These are phyloP conservation scores for Sus scrofa DNA, from an alignment of 2,113 vertebrate genomes.

Conservation along the genomic window DNA sequence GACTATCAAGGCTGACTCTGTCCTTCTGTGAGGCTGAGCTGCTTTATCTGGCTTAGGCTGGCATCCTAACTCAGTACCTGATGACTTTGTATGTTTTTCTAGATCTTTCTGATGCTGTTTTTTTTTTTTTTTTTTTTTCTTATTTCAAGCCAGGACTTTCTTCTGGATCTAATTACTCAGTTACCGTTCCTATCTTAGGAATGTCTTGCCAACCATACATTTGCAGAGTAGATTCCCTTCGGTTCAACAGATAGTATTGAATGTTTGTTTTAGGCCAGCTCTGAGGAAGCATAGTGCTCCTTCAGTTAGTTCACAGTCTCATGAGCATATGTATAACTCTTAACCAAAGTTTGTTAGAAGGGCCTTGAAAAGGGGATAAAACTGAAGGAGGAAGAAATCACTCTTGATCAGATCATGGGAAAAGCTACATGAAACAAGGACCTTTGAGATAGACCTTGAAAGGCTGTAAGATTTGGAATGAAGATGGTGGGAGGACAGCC, in stretches of 20 bases:
- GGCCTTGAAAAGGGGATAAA: neutral
- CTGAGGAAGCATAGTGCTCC: neutral
- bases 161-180: neutral
- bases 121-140: neutral
- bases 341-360: constrained; percentile 19
- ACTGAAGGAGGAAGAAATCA: constrained; percentile 23
- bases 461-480: neutral
- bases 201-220: constrained; percentile 12
- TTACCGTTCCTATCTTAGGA: neutral
- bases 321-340: neutral
- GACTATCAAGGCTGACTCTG: neutral
- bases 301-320: constrained; percentile 23
- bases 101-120: neutral
- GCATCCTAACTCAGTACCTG: neutral
- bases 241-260: neutral
- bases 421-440: constrained; percentile 24
- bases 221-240: constrained; percentile 40
- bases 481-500: neutral
- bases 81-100: constrained; percentile 1
- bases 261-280: neutral
- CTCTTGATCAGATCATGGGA: neutral
- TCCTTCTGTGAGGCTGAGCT: neutral
- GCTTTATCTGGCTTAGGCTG: constrained; percentile 16
- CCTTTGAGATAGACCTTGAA: constrained; percentile 4
- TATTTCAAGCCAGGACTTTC: constrained; percentile 28